These are phyloP conservation scores for Aulostomus chinensis DNA, from an alignment of 2,797 vertebrate species.

Conservation along the genomic window DNA sequence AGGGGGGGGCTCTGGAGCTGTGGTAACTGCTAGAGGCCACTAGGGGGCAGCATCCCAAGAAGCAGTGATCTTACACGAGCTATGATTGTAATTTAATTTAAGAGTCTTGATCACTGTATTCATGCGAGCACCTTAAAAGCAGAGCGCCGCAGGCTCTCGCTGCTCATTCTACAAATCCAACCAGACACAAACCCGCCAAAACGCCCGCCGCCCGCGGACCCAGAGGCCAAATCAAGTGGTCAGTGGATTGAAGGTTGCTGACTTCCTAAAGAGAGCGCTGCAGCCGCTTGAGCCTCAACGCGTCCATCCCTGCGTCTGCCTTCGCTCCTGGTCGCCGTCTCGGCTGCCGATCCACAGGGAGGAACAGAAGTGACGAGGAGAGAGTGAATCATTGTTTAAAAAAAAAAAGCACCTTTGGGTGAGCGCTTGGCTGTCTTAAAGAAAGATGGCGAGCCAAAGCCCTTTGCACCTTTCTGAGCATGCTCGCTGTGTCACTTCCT, in stretches of 20 bases:
- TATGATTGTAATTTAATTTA: constrained; percentile 53
- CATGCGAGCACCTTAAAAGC: constrained; percentile 66
- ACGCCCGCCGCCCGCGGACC: too few species aligned
- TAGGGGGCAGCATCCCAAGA: constrained; percentile 42
- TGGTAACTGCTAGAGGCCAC: constrained; percentile 34
- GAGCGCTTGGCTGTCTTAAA: constrained; percentile 27
- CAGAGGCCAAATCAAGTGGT: too few species aligned
- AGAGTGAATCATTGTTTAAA: constrained; percentile 26
- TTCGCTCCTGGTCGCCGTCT: constrained; percentile 4
- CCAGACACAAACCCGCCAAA: too few species aligned
- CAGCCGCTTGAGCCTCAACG: constrained; percentile 8
- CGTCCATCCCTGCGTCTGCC: constrained; percentile 25
- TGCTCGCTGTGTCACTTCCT: constrained; percentile 59
- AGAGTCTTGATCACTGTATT: constrained; percentile 70
- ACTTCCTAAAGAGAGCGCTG: constrained; percentile 34
- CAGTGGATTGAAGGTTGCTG: too few species aligned
- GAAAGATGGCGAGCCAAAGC: constrained; percentile 35
- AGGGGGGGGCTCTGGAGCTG: constrained; percentile 19
- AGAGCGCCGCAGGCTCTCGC: constrained; percentile 16
- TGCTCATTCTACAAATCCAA: too few species aligned
- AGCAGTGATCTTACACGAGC: too few species aligned
- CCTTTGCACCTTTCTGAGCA: constrained; percentile 73
- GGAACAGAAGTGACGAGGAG: constrained; percentile 30
- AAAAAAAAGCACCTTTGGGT: constrained; percentile 74
- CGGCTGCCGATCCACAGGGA: constrained; percentile 24